Base-by-base conservation (phyloP, 2,888 invertebrate genomes). In the Flexamia atlantica region DNA sequence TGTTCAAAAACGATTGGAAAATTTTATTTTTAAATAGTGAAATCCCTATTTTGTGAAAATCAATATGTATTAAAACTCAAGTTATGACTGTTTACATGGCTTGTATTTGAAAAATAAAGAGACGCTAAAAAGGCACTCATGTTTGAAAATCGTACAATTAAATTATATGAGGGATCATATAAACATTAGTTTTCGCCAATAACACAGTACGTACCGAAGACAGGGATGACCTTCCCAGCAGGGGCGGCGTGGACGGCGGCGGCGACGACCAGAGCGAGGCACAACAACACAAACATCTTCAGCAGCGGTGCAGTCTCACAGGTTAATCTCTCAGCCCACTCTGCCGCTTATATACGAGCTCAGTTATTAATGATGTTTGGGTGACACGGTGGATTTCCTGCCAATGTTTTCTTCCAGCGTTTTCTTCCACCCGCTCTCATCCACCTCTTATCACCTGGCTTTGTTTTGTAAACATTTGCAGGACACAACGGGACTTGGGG, bases 181-280 rank as follows among this genome's bases (percentile, higher is more conserved):
- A n/a, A n/a, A n/a, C n/a, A n/a, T n/a, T n/a, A n/a, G n/a, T n/a
- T n/a, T n/a, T n/a, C n/a, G n/a, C n/a, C n/a, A n/a, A n/a, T n/a
- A n/a, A n/a, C n/a, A 64, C 14, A 12, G 20, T 64, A 64, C 64
- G 3, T 64, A 64, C 64, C 64, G 20, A 64, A 64, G 12, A 64
- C 64, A 5, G 64, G 64, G 64, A 64, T 64, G 28, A 64, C 30
- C 14, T 64, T 64, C 5, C 14, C 64, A 12, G 30, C 30, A 64
- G 64, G 64, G 1, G 10, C 9, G 1, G 64, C 64, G 10, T 64
- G 30, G 14, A 17, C 64, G 30, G 64, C 28, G 4, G 64, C 64
- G 64, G 14, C 5, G 4, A 57, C 2, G 57, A 23, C 57, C 3
- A 57, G 23, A 5, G 28, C 28, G 5, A 64, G 28, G 30, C 60